Evolutionary conservation across 2,888 invertebrate genomes (phyloP), one percentile per base, ranked within the genome.

Genomic region (Acutogordius australiensis): DNA sequence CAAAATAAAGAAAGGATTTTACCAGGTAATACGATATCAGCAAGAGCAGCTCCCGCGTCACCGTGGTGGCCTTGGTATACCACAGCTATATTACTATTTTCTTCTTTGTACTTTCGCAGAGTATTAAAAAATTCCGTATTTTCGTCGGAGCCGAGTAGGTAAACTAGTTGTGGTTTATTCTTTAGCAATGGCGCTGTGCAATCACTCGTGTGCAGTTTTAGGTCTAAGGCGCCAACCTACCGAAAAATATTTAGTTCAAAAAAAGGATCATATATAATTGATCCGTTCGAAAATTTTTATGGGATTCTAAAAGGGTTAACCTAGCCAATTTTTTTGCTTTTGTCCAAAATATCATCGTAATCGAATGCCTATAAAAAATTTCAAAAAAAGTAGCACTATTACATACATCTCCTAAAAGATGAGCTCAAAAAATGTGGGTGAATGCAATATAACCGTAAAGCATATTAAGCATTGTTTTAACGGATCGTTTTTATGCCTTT

Each of bases 121-220:
- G 18, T 23, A 4, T 23, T 4, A 4, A 51, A 21, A 4, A 51
- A 23, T n/a, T 51, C 18, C 80, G 62, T 97, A 78, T 63, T 80
- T 65, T 81, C 81, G 71, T 97, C 97, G n/a, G 94, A 90, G 1
- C 91, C 94, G 63, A 97, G 74, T 62, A 97, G 73, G 72, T 81
- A 86, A 30, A 97, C 75, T 28, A 94, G 79, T 67, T 80, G 79
- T 0, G 86, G 84, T 8, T 66, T 66, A 60, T 65, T n/a, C 23
- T 51, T 23, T n/a, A n/a, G 8, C 4, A 51, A 51, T 13, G 51
- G 18, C 18, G 4, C 75, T 2, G 69, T 72, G 37, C 75, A 75
- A 1, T 78, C 73, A 2, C 84, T 82, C 0, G 86, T 78, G 65
- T 78, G 78, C 74, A 88, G 94, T 60, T 97, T 97, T 63, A 94